Conservation (phyloP, 2,888 invertebrate species). For the Lochmaea crataegi region DNA sequence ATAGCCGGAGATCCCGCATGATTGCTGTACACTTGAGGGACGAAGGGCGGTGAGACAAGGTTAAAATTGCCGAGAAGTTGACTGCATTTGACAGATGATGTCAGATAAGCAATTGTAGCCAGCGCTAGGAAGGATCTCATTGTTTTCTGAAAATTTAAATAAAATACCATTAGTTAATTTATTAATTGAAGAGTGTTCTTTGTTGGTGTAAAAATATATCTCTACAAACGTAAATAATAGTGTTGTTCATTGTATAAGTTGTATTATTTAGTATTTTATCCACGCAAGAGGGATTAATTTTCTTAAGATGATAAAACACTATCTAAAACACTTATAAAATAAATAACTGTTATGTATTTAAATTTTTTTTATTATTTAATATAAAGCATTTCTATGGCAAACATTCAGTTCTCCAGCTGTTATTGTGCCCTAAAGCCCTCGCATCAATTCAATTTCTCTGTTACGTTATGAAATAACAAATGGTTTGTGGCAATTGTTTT, state of each 20-base stretch:
- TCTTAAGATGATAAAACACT: no score
- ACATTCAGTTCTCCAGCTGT: background rate
- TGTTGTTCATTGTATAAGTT: no score
- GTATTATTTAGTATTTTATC: no score
- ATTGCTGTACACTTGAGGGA: conserved; percentile 35
- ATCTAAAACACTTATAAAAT: no score
- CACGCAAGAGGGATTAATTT: no score
- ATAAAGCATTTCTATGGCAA: background rate
- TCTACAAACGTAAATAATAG: no score
- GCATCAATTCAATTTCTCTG: background rate
- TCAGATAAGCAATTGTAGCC: conserved; percentile 34
- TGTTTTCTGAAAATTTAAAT: conserved; percentile 33
- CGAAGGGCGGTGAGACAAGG: conserved; percentile 40
- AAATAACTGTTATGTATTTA: no score
- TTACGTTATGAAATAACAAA: background rate
- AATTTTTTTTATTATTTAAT: no score
- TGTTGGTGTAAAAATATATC: no score
- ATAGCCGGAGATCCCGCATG: conserved; percentile 37
- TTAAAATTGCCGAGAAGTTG: conserved; percentile 45
- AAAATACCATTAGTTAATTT: background rate
- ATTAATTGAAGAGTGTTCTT: no score
- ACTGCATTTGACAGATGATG: conserved; percentile 31
- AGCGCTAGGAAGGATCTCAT: conserved; percentile 41
- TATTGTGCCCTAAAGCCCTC: background rate
- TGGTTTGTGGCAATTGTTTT: background rate